Base-by-base conservation (phyloP, 2,888 invertebrate genomes). In the Thymelicus lineola region DNA sequence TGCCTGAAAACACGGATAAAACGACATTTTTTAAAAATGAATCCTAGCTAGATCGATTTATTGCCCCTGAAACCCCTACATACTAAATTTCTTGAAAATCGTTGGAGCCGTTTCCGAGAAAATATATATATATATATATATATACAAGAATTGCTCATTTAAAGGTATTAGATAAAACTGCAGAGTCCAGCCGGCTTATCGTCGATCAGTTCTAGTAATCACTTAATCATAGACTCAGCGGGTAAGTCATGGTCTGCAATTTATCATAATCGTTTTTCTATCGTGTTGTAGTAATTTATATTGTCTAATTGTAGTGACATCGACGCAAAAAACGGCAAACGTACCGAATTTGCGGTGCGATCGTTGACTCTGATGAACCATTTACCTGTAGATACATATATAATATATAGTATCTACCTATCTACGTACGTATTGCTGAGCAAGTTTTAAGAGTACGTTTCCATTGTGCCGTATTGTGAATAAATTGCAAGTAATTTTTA, bases 361-460 rank as follows among this genome's bases (percentile, higher is more conserved):
- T 83, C 91, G 80, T 88, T 89, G 89, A 89, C 90, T 90, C 79
- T 76, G 86, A 86, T 88, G 88, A 82, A 87, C 87, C 87, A 89
- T 89, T 89, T 89, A 86, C 82, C 76, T 75, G 74, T 75, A 77
- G 79, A 72, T 75, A 76, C 75, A 72, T 75, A 76, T 75, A 75
- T 75, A 75, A 76, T 75, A 75, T 75, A 75, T 75, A 75, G 77
- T 82, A 80, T 82, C 28, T 28, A 28, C 28, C 77, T 82, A 80
- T 82, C 28, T 28, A 28, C 28, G 80, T 83, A 81, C 82, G 80
- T 80, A 69, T 42, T 48, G 63, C 75, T 79, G 82, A 88, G 89
- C 90, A 79, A 82, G 90, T 90, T 89, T 75, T 77, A 46, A n/a
- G 74, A 66, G 81, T 73, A 71, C 64, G 86, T 88, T 77, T 82